Percentiles rank a stretch among this genome's conserved stretches.
These are phyloP conservation scores for Gonatopus flavifemur DNA, from an alignment of 1,140 invertebrate genomes.

Conservation along the genomic window DNA sequence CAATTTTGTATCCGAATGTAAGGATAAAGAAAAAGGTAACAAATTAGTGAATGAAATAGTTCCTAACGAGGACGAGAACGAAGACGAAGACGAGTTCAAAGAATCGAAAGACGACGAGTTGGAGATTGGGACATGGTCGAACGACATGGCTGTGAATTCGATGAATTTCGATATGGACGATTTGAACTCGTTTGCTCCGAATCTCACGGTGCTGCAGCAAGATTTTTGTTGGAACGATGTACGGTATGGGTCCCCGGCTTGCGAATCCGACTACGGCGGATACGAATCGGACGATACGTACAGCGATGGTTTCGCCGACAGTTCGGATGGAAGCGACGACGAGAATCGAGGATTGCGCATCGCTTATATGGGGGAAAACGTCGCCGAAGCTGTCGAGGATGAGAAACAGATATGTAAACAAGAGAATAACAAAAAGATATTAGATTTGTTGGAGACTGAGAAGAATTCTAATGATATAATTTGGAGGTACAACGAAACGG, in stretches of 20 bases:
- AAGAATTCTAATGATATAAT: conserved; percentile 39
- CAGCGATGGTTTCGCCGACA: conserved; percentile 47
- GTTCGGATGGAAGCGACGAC: conserved; percentile 46
- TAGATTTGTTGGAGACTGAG: conserved; percentile 43
- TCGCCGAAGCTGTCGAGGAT: conserved; percentile 81
- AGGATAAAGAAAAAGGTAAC: too few relatives aligned
- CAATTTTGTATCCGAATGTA: too few relatives aligned
- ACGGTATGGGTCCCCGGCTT: conserved; percentile 45
- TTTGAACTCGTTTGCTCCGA: conserved; percentile 35
- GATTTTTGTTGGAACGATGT: conserved; percentile 44
- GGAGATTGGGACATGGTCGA: conserved; percentile 90
- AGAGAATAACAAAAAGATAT: conserved; percentile 47
- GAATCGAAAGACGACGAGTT: conserved; percentile 59
- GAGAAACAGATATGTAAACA: conserved; percentile 52
- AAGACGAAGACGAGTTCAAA: conserved; percentile 53
- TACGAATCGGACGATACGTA: conserved; percentile 56
- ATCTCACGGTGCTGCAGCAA: conserved; percentile 35
- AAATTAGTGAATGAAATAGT: too few relatives aligned
- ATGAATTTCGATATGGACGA: conserved; percentile 32
- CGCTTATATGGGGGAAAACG: conserved; percentile 79
- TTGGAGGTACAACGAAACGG: conserved; percentile 30
- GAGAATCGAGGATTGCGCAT: conserved; percentile 66
- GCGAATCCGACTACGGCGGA: conserved; percentile 50
- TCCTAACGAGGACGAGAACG: conserved; percentile 42
- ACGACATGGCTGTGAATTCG: conserved; percentile 72